Evolutionary conservation across 2,113 vertebrate genomes (phyloP).

Genomic region (Cygnus atratus): DNA sequence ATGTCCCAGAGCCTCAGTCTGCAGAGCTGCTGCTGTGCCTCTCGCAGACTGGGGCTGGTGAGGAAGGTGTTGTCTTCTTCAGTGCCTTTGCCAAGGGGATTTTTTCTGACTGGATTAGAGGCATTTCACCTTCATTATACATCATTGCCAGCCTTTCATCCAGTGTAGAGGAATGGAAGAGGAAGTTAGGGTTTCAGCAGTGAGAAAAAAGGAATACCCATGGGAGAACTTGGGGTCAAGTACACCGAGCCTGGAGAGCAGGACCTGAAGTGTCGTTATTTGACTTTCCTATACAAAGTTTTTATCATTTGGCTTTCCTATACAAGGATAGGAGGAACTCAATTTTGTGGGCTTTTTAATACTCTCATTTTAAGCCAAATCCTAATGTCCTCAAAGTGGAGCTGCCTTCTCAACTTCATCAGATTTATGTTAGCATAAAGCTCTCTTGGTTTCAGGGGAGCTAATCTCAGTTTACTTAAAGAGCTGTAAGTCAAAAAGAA

Average conservation of each 20-base stretch:
- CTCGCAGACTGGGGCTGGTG: background rate
- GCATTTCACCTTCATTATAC: background rate
- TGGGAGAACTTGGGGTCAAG: background rate
- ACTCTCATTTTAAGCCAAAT: background rate
- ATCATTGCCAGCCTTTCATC: background rate
- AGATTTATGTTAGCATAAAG: slow-evolving; percentile 32
- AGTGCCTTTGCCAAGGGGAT: background rate
- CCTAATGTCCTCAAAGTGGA: background rate
- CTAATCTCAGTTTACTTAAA: slow-evolving; percentile 39
- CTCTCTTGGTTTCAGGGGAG: background rate
- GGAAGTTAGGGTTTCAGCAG: background rate
- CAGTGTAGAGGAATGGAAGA: background rate
- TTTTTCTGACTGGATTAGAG: background rate
- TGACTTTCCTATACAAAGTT: background rate
- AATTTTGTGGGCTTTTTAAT: background rate
- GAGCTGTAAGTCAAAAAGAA: slow-evolving; percentile 20
- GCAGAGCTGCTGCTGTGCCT: background rate
- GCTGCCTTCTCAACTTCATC: background rate
- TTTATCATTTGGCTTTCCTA: background rate
- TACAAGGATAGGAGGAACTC: background rate
- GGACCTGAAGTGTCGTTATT: background rate
- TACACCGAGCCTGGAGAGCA: background rate
- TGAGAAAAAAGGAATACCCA: background rate
- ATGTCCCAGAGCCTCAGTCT: background rate
- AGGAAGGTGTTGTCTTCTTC: background rate